phyloP scores from a whole-genome alignment of 37 sponge, comb jelly and placozoan genomes.

The Cladorhizidae sp. region DNA sequence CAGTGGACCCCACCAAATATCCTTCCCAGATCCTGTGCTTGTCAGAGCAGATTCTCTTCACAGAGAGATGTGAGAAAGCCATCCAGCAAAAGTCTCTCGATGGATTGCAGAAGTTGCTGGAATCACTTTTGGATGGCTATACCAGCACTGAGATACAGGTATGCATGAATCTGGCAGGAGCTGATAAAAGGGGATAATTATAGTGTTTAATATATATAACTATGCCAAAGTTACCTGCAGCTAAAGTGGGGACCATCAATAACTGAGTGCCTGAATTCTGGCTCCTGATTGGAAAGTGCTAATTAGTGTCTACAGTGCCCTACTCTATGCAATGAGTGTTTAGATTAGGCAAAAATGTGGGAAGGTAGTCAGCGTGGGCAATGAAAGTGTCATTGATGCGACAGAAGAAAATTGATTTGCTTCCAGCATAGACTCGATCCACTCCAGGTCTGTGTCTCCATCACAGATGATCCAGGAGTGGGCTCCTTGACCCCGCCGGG shows the following conservation, averaged over 20 bases:
- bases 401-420: slow-evolving; percentile 92
- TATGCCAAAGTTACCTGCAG: too few species aligned
- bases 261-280: too few species aligned
- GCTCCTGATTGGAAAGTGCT: too few species aligned
- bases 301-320: too few species aligned
- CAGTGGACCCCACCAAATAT: slow-evolving; percentile 67
- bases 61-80: slow-evolving; percentile 94
- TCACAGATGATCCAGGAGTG: slow-evolving; percentile 98
- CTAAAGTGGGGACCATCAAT: too few species aligned
- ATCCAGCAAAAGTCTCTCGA: slow-evolving; percentile 59
- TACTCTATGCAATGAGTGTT: too few species aligned
- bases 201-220: too few species aligned
- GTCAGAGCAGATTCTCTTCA: slow-evolving; percentile 91
- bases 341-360: too few species aligned
- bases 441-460: slow-evolving; percentile 99
- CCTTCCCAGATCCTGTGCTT: slow-evolving; percentile 94
- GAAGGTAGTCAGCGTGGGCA: too few species aligned
- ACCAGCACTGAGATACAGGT: slow-evolving; percentile 74
- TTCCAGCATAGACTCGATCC: slow-evolving; percentile 98
- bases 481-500: slow-evolving; percentile 77
- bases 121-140: slow-evolving; percentile 85
- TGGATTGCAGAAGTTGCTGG: slow-evolving; percentile 88
- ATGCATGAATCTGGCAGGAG: too few species aligned
- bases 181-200: too few species aligned
- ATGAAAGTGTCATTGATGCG: too few species aligned